Evolutionary conservation across 1,140 invertebrate species (phyloP).

Genomic region (Rhizoglyphus robini): DNA sequence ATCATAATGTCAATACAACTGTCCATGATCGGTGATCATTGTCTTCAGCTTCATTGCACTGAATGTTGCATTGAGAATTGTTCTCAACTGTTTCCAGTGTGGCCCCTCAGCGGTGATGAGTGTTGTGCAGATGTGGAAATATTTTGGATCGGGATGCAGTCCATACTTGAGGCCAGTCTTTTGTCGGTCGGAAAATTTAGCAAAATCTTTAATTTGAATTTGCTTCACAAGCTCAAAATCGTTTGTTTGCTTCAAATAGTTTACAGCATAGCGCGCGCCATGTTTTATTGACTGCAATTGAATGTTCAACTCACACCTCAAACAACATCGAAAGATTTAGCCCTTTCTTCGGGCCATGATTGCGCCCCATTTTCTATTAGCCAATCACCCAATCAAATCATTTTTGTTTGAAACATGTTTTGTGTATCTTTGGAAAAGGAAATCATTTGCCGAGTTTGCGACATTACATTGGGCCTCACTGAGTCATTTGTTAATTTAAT

Average conservation of each 20-base stretch:
- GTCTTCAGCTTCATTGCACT: constrained; percentile 39
- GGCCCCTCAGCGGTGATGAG: constrained; percentile 24
- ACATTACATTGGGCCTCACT: no score
- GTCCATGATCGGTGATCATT: constrained; percentile 32
- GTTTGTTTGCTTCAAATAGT: constrained; percentile 29
- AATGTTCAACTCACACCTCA: no score
- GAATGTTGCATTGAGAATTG: constrained; percentile 40
- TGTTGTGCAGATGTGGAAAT: constrained; percentile 20
- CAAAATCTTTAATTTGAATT: constrained; percentile 33
- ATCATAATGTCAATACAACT: constrained; percentile 29
- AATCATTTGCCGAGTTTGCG: no score
- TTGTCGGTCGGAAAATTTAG: constrained; percentile 30
- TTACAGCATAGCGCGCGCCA: no score
- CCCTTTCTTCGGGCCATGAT: no score
- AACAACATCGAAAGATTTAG: no score
- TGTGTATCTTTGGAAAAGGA: no score
- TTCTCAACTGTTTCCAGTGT: constrained; percentile 41
- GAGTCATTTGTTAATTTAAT: no score
- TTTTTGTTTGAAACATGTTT: no score
- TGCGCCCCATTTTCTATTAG: no score
- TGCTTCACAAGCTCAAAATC: constrained; percentile 33
- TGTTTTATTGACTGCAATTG: no score
- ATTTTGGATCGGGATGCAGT: constrained; percentile 7
- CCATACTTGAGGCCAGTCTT: not conserved
- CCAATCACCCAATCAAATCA: no score